Percentiles rank a stretch among this genome's conserved stretches.
These are phyloP conservation scores for Cordilura impudica DNA, from an alignment of 2,888 invertebrate genomes.

Conservation along the genomic window DNA sequence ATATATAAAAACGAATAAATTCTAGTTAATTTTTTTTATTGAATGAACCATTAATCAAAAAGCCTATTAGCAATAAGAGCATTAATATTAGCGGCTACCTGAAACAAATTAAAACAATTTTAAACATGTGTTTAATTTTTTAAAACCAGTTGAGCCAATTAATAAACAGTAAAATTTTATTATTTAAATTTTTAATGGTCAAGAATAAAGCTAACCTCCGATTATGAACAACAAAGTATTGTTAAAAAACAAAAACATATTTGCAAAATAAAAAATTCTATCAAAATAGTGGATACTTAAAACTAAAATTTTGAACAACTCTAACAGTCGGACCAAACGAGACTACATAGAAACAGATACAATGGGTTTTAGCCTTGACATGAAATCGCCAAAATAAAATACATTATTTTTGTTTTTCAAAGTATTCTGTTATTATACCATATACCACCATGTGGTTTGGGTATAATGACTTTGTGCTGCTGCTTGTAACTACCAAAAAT, in stretches of 20 bases:
- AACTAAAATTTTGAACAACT: not conserved
- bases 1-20: no score
- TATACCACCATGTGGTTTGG: no score
- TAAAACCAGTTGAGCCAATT: not conserved
- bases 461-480: no score
- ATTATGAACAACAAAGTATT: not conserved
- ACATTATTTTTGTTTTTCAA: no score
- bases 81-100: no score
- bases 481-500: no score
- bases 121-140: not conserved
- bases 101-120: no score
- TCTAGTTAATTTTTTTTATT: no score
- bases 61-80: no score
- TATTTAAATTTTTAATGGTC: not conserved
- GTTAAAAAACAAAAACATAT: not conserved
- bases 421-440: no score
- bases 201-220: not conserved
- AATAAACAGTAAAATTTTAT: not conserved
- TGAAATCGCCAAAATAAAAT: not conserved
- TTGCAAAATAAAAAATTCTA: not conserved
- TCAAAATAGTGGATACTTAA: not conserved
- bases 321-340: not conserved
- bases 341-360: not conserved
- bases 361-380: not conserved
- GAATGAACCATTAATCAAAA: no score